phyloP scores from a whole-genome alignment of 2,888 invertebrate species.

The Aricia artaxerxes region DNA sequence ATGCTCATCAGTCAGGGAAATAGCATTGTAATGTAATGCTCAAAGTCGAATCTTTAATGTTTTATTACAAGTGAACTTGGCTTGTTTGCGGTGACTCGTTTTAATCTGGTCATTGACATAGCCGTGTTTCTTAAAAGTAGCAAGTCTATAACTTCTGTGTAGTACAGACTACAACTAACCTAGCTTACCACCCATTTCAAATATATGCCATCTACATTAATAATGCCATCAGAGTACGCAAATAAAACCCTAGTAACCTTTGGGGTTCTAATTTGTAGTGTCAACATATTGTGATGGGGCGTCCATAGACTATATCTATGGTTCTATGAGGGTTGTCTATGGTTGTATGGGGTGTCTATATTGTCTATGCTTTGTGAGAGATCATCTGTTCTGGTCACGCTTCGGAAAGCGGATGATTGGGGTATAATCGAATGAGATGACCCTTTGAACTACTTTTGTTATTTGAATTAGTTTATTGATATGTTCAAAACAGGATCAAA shows the following conservation, averaged over 20 bases:
- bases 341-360: conserved; percentile 22
- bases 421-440: not conserved
- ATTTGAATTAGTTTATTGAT: not conserved
- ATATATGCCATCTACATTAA: not conserved
- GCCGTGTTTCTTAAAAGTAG: too few species aligned
- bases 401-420: conserved; percentile 31
- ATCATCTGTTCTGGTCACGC: conserved; percentile 36
- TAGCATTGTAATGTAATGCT: too few species aligned
- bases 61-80: too few species aligned
- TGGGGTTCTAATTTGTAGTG: conserved; percentile 37
- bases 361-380: conserved; percentile 37
- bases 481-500: not conserved
- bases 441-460: not conserved
- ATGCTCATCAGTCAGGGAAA: too few species aligned
- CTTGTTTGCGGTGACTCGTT: too few species aligned
- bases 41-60: too few species aligned
- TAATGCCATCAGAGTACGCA: not conserved
- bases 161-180: too few species aligned
- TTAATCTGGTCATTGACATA: too few species aligned
- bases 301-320: conserved; percentile 45
- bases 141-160: too few species aligned
- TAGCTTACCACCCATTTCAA: too few species aligned
- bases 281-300: conserved; percentile 44
- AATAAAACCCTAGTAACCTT: not conserved
- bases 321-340: conserved; percentile 45